Base-by-base conservation (phyloP, 1,140 invertebrate genomes). In the Drosophila subobscura region DNA sequence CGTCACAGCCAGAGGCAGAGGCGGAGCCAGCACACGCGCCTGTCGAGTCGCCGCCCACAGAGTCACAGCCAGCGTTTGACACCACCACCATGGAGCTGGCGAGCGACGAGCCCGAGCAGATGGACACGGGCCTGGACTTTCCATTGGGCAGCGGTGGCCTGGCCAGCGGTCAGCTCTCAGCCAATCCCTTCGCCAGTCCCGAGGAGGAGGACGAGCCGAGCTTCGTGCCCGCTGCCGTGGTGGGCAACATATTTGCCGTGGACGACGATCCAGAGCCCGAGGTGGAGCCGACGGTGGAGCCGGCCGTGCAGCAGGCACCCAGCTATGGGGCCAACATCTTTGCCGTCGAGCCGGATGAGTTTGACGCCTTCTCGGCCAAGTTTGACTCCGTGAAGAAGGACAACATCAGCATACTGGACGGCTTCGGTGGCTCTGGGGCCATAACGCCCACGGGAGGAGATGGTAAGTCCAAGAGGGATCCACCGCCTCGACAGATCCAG, bases 331-430 rank as follows among this genome's bases (percentile, higher is more conserved):
- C 61, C 54, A 91, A 90, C 90, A 93, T 88, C 14, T 91, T 91
- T 51, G 90, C 89, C 12, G 50, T 52, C 0, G 90, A 91, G 12
- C 91, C 92, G 2, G 95, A 96, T 67, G 94, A 94, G 14, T 96
- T 96, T 61, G 96, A 97, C 91, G 96, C 95, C 1, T 98, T 98
- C 79, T 95, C 96, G 2, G 95, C 96, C 1, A 97, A 97, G 91
- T 98, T 98, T 77, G 96, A 97, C 51, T 95, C 93, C 45, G 94
- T 93, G 3, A 94, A 93, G 66, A 91, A 92, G 68, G 93, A 93
- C 7, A 94, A 84, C 86, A 91, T 49, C 91, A 93, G 76, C 72
- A 89, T 76, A 73, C 67, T 60, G 56, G 93, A 93, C 80, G 92
- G 93, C 0, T 94, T 94, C 54, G 91, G 89, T 1, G 79, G 89